Conservation (phyloP, 2,113 vertebrate species). For the zebrafish (Danio rerio) region GRCz12tu NC_133176.1:693501-694000, state of each 20-base stretch:
- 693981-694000: background rate
- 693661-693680: slow-evolving; percentile 67
- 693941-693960: background rate
- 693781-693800: slow-evolving; percentile 89
- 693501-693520: no score
- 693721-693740: slow-evolving; percentile 93
- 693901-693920: slow-evolving; percentile 36
- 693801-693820: slow-evolving; percentile 92
- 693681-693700: slow-evolving; percentile 68
- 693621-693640: slow-evolving; percentile 71
- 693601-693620: slow-evolving; percentile 47
- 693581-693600: background rate
- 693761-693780: slow-evolving; percentile 90
- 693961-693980: background rate
- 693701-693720: slow-evolving; percentile 86
- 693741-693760: slow-evolving; percentile 96
- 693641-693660: slow-evolving; percentile 34
- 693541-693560: no score
- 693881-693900: slow-evolving; percentile 47
- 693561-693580: no score
- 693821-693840: slow-evolving; percentile 93
- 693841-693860: slow-evolving; percentile 95
- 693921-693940: background rate
- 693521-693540: no score
- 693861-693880: slow-evolving; percentile 86